These are phyloP conservation scores for Leucania comma DNA, from an alignment of 2,888 invertebrate genomes.

Conservation along the genomic window DNA sequence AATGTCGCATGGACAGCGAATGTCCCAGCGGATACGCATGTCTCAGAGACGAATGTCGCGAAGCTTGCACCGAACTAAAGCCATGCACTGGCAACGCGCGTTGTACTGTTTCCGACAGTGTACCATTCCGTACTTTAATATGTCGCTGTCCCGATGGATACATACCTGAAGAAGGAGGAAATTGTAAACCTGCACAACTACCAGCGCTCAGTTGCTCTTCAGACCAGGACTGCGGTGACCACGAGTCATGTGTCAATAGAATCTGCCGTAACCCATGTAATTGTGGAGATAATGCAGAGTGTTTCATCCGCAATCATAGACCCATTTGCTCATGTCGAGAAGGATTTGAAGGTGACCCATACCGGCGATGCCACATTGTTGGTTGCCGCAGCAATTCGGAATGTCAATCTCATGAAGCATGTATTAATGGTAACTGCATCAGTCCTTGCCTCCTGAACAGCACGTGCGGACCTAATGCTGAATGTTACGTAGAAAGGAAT, in stretches of 20 bases:
- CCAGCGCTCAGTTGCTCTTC: conserved; percentile 94
- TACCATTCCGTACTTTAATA: conserved; percentile 96
- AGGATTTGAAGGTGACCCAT: conserved; percentile 97
- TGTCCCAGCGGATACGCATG: conserved; percentile 96
- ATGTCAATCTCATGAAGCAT: conserved; percentile 95
- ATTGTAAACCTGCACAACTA: conserved; percentile 93
- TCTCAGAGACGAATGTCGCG: conserved; percentile 94
- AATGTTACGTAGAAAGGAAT: conserved; percentile 94
- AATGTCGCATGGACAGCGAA: conserved; percentile 94
- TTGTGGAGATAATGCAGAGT: conserved; percentile 96
- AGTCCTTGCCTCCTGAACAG: conserved; percentile 96
- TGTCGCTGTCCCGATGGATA: conserved; percentile 97
- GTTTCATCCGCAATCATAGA: conserved; percentile 95
- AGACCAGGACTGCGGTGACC: conserved; percentile 94
- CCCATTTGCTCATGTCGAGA: conserved; percentile 96
- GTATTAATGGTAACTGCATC: conserved; percentile 96
- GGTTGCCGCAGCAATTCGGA: conserved; percentile 96
- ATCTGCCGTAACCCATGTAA: conserved; percentile 97
- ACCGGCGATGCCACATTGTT: conserved; percentile 94
- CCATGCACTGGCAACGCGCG: conserved; percentile 94
- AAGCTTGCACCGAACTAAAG: conserved; percentile 94
- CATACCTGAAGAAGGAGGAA: conserved; percentile 94
- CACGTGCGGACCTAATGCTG: conserved; percentile 95
- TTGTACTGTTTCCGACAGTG: conserved; percentile 96
- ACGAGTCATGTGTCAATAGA: conserved; percentile 96